Conservation (phyloP, 2,797 vertebrate genomes). For the Typhlichthys eigenmanni region DNA sequence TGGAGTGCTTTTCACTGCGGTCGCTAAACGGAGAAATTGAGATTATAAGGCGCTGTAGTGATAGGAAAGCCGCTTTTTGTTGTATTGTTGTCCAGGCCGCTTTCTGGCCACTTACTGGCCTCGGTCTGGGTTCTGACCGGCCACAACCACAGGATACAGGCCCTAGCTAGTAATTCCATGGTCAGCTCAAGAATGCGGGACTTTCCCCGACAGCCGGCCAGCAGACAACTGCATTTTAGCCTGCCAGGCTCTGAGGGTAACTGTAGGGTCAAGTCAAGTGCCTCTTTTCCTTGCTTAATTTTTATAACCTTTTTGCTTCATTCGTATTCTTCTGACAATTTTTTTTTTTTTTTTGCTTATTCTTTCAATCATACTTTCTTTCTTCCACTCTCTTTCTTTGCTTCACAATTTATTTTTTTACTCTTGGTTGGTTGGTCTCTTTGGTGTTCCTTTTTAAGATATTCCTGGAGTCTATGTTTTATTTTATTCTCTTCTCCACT, state of each 20-base stretch:
- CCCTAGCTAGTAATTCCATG: constrained; percentile 56
- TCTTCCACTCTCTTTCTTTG: not conserved
- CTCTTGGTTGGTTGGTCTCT: not conserved
- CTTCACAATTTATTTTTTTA: not conserved
- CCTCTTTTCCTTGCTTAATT: no score
- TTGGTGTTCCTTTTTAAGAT: not conserved
- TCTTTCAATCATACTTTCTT: not conserved
- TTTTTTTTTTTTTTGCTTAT: not conserved
- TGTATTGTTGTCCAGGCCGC: constrained; percentile 44
- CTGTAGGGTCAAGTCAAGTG: not conserved
- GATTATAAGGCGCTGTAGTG: no score
- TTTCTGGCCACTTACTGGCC: constrained; percentile 54
- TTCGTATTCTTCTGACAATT: not conserved
- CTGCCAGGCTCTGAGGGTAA: constrained; percentile 47
- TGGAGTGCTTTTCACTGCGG: constrained; percentile 16
- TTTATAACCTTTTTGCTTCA: not conserved
- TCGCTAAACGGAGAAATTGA: not conserved
- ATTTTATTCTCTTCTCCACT: not conserved
- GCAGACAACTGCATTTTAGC: constrained; percentile 35
- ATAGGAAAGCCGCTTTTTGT: constrained; percentile 15
- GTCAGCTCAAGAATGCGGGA: constrained; percentile 52
- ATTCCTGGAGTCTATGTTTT: not conserved
- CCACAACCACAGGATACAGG: constrained; percentile 47
- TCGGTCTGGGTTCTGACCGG: constrained; percentile 44
- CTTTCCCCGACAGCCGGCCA: constrained; percentile 11